These are phyloP conservation scores for Elephantulus edwardii DNA, from an alignment of 2,113 vertebrate genomes.

Conservation along the genomic window DNA sequence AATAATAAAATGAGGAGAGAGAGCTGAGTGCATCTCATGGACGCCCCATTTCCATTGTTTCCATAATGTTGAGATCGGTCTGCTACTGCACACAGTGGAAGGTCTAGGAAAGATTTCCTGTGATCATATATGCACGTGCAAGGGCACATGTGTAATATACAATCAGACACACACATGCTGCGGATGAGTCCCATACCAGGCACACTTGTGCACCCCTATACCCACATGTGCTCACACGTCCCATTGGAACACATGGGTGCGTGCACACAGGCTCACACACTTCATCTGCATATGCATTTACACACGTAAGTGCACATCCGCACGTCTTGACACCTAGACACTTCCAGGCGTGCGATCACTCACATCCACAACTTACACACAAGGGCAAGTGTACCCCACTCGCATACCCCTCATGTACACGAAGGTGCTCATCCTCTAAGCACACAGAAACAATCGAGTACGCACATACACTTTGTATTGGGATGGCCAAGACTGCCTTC, in stretches of 20 bases:
- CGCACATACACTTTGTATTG: background rate
- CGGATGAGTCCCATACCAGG: no score
- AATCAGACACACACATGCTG: background rate
- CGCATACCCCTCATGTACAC: background rate
- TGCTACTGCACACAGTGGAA: background rate
- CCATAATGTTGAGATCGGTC: background rate
- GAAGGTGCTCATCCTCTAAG: no score
- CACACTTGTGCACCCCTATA: no score
- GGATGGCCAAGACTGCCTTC: background rate
- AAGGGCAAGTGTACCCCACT: background rate
- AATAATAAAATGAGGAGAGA: background rate
- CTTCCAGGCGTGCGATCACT: background rate
- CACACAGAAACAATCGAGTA: no score
- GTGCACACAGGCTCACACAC: no score
- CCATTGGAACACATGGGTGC: background rate
- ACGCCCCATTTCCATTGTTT: background rate
- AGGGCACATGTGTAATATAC: accelerated
- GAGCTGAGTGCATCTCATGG: background rate
- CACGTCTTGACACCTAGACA: background rate
- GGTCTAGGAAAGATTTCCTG: background rate
- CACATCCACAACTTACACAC: background rate
- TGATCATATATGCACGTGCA: background rate
- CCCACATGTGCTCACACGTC: background rate
- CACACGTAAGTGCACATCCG: background rate
- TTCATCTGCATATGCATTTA: background rate